Base-by-base conservation (phyloP, 1,140 invertebrate genomes). In the Aradophagus sp. region DNA sequence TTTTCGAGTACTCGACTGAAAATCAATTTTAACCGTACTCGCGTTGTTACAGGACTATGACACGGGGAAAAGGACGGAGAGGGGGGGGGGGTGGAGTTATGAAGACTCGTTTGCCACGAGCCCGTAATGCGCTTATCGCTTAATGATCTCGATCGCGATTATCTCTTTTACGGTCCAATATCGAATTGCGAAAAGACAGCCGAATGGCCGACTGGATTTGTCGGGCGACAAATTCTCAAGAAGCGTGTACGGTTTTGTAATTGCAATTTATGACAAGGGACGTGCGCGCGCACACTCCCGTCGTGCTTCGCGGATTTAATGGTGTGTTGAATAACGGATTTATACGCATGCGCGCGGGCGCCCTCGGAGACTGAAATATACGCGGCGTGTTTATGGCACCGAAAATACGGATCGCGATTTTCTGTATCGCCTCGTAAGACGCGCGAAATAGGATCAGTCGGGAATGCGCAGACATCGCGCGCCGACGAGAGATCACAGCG, bases 321-420 rank as follows among this genome's bases (percentile, higher is more conserved):
- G 82, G 82, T 77, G 82, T 84, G 82, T 83, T 84, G 82, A 84
- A 83, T 84, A 84, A 84, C 82, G 81, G 81, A 84, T 84, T 83
- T 84, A 84, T 83, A 83, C 77, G 78, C 74, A 58, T 71, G 77
- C 70, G n/a, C 35, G 27, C 58, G 58, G 10, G 66, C 53, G n/a
- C n/a, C n/a, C n/a, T 56, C 73, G 72, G 74, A 68, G 70, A 61
- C 68, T 81, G 78, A 82, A 82, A 83, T 82, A 83, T 74, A 71
- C 75, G 63, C 39, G 59, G 67, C 50, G 77, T 79, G 79, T 83
- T 83, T 81, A 81, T 77, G 81, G 78, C 73, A 76, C 81, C 80
- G 73, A 81, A 83, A 81, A 81, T 83, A 83, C 77, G 75, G 78
- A 80, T 79, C 75, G 76, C 68, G 45, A 61, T 71, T 73, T 72